Evolutionary conservation across 2,113 vertebrate species (phyloP), one percentile per base, ranked within the genome.

Genomic region (Zeus faber): DNA sequence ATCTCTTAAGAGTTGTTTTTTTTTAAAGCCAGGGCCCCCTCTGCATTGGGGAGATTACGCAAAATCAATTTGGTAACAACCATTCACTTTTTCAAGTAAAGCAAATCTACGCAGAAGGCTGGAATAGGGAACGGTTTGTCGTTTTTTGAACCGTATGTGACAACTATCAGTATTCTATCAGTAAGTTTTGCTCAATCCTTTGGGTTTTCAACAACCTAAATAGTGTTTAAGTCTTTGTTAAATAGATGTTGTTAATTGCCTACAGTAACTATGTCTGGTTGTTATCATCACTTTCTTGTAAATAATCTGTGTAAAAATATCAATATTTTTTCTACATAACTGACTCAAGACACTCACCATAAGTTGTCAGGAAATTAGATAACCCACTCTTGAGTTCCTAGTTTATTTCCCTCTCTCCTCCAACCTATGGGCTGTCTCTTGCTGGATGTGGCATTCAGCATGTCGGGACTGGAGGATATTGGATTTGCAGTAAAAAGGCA

Each of bases 21-120:
- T n/a, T n/a, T n/a, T n/a, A n/a, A n/a, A n/a, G n/a, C n/a, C n/a
- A n/a, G n/a, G n/a, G n/a, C n/a, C n/a, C n/a, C n/a, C n/a, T n/a
- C n/a, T 35, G 16, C 29, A 11, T 17, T 16, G 21, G 18, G 14
- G 14, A 13, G 31, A 49, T 81, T 82, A 53, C 53, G 49, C 60
- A 82, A 85, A 67, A 3, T 18, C 37, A 27, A 70, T 52, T 62
- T 29, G 63, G 35, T 33, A 57, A 68, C 5, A 0, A 5, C 49
- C 62, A 20, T 23, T 33, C 40, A 54, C 44, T 60, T n/a, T 16
- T 52, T 70, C 69, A 54, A 9, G 29, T 49, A 27, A 65, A 14
- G 25, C 6, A 14, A 22, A 47, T 29, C 25, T 20, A 9, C 2
- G 4, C 25, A 46, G 16, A 24, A 49, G 59, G 49, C 14, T 26